Evolutionary conservation across 2,113 vertebrate species (phyloP).

Genomic region (Hippocampus comes): DNA sequence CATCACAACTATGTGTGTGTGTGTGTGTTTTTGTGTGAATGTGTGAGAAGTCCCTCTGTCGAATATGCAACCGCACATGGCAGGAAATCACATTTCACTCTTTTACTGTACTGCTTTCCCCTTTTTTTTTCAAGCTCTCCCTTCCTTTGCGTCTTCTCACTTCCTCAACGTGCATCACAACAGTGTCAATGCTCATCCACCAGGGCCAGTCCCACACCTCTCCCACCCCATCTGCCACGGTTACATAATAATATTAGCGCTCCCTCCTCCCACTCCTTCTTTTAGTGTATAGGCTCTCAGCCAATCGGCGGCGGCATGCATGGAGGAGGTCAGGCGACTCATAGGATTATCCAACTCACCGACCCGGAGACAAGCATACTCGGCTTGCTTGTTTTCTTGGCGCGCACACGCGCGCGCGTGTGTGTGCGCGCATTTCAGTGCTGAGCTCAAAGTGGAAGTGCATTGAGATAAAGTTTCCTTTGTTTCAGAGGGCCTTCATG

Average conservation of each 20-base stretch:
- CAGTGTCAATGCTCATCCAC: constrained; percentile 20
- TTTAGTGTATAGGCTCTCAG: constrained; percentile 15
- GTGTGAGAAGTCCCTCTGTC: neutral
- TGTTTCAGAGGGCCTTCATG: constrained; percentile 53
- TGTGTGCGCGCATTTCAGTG: constrained; percentile 21
- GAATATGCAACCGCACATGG: neutral
- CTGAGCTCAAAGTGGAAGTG: constrained; percentile 31
- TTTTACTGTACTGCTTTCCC: constrained; percentile 38
- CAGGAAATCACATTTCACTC: neutral
- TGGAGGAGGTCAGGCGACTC: constrained; percentile 65
- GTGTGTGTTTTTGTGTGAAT: neutral
- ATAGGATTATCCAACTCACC: constrained; percentile 71
- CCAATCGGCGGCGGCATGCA: constrained; percentile 57
- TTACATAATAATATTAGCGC: constrained; percentile 61
- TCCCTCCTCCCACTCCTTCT: neutral
- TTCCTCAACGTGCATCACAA: constrained; percentile 42
- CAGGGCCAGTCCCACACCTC: constrained; percentile 1
- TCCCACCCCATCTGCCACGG: constrained; percentile 36
- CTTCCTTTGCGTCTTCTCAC: constrained; percentile 34
- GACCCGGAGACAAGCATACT: constrained; percentile 51
- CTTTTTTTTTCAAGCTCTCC: constrained; percentile 15
- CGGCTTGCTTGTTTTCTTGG: neutral
- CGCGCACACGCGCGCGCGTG: constrained; percentile 7
- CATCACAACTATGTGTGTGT: neutral
- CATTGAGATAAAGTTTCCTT: constrained; percentile 51